Conservation (phyloP, 2,113 vertebrate genomes). For the Diphyllodes magnificus region DNA sequence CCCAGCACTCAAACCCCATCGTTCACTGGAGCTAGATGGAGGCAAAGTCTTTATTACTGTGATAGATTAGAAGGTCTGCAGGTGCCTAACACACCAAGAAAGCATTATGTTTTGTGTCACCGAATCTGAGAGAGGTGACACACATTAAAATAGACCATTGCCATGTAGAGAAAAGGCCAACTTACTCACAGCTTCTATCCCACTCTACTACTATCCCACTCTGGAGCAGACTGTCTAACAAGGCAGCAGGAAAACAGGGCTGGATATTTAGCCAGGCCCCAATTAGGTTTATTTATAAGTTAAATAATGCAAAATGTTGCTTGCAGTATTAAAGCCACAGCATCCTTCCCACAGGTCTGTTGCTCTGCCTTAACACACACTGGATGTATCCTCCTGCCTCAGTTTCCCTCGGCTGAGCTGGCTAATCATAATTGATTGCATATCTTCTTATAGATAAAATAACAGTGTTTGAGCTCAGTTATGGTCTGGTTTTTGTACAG, state of each 20-base stretch:
- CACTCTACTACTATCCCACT: background rate
- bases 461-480: background rate
- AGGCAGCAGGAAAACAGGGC: background rate
- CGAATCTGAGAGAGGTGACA: background rate
- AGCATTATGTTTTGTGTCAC: background rate
- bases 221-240: background rate
- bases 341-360: background rate
- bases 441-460: background rate
- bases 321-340: background rate
- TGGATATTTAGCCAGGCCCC: background rate
- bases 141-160: background rate
- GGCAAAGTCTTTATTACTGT: background rate
- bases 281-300: background rate
- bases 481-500: background rate
- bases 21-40: background rate
- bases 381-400: background rate
- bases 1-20: background rate
- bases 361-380: background rate
- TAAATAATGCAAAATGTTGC: background rate
- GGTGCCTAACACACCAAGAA: background rate
- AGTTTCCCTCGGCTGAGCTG: background rate
- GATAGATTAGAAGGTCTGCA: background rate
- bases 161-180: background rate
- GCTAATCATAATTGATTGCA: background rate
- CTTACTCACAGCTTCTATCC: background rate